A percentile compares a stretch with the other conserved stretches of the same genome.
These are phyloP conservation scores for Gallinago media DNA, from an alignment of 2,113 vertebrate genomes.

Conservation along the genomic window DNA sequence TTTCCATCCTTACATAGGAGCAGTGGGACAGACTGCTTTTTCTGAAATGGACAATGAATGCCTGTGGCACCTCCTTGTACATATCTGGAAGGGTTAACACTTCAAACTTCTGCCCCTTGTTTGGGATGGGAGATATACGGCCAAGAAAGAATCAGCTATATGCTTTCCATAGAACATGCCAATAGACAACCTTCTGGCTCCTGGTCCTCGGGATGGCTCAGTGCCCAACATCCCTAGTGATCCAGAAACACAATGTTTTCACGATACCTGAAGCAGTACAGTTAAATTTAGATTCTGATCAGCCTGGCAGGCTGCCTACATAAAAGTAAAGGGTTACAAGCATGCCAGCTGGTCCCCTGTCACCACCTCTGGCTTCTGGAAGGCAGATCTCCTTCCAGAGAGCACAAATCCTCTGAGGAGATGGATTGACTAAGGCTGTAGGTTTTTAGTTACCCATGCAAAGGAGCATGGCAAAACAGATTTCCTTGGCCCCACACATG, in stretches of 20 bases:
- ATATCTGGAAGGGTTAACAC: constrained; percentile 30
- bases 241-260: constrained; percentile 53
- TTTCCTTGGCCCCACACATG: constrained; percentile 11
- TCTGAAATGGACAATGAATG: background rate
- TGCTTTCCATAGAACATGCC: constrained; percentile 50
- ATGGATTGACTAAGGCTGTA: background rate
- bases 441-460: constrained; percentile 45
- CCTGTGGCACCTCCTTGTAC: background rate
- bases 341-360: background rate
- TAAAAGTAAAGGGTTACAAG: background rate
- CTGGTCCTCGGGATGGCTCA: background rate
- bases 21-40: background rate
- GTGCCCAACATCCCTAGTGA: constrained; percentile 31
- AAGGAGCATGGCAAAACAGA: constrained; percentile 29
- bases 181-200: constrained; percentile 52
- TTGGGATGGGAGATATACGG: constrained; percentile 2
- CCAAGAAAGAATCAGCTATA: constrained; percentile 40
- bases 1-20: background rate
- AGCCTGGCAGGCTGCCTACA: background rate
- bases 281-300: constrained; percentile 43
- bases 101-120: constrained; percentile 13
- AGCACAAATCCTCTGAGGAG: background rate
- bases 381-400: constrained; percentile 10
- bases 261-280: constrained; percentile 34
- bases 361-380: constrained; percentile 28